These are phyloP conservation scores for Strigops habroptila DNA, from an alignment of 2,113 vertebrate species.

Conservation along the genomic window DNA sequence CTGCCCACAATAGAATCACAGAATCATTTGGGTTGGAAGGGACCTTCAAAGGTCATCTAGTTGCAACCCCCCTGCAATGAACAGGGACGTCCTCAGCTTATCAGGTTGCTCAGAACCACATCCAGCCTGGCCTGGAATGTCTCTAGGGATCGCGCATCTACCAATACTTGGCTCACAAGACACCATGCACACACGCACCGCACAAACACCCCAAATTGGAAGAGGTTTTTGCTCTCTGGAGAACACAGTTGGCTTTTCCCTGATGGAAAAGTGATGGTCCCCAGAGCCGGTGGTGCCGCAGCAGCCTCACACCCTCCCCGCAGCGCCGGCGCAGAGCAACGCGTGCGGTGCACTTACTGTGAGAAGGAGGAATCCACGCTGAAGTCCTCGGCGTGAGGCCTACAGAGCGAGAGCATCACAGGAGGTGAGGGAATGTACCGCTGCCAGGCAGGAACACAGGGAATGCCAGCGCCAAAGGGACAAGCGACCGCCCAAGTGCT, in stretches of 20 bases:
- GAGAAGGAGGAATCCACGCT: constrained; percentile 91
- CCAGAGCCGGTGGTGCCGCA: accelerated
- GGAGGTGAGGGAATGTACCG: not conserved
- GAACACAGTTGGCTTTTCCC: accelerated
- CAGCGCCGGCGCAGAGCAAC: accelerated
- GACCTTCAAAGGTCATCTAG: not conserved
- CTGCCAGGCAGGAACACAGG: accelerated
- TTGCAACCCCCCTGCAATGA: not conserved
- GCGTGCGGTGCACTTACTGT: constrained; percentile 71
- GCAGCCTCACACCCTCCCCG: not conserved
- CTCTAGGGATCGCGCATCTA: not conserved
- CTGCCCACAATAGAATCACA: not conserved
- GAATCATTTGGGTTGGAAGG: not conserved
- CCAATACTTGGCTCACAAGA: accelerated
- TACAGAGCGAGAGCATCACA: constrained; percentile 53
- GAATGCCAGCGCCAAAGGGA: accelerated
- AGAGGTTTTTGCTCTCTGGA: not conserved
- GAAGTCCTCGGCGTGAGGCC: constrained; percentile 84
- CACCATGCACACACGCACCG: accelerated
- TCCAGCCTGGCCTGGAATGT: not conserved
- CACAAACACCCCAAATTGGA: accelerated
- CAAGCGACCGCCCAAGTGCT: accelerated
- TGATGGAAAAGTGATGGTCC: accelerated
- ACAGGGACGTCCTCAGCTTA: not conserved
- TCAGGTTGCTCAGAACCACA: not conserved